Evolutionary conservation across 2,888 invertebrate species (phyloP).

Genomic region (Belgica antarctica): DNA sequence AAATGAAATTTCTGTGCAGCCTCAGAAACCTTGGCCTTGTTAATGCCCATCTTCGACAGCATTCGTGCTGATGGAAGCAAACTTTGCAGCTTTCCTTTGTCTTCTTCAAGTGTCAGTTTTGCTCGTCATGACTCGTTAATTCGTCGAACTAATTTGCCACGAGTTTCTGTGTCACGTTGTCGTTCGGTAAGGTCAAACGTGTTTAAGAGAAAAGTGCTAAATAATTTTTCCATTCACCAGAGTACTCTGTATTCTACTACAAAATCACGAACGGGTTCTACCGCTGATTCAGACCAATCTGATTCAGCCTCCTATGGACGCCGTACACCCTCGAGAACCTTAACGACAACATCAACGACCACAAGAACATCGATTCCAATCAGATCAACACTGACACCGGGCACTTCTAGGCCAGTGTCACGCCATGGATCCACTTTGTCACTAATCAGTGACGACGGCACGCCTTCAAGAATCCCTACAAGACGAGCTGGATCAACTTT

Average conservation of each 20-base stretch:
- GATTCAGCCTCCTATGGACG: slow-evolving; percentile 30
- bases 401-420: slow-evolving; percentile 36
- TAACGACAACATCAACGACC: not conserved
- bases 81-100: slow-evolving; percentile 36
- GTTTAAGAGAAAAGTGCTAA: no score
- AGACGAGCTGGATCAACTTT: slow-evolving; percentile 30
- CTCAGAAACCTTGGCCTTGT: slow-evolving; percentile 40
- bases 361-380: slow-evolving; percentile 42
- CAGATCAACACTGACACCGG: slow-evolving; percentile 29
- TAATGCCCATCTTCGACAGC: slow-evolving; percentile 40
- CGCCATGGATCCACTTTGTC: slow-evolving; percentile 35
- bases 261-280: slow-evolving; percentile 39
- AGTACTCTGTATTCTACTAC: not conserved
- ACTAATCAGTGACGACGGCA: slow-evolving; percentile 36
- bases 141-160: slow-evolving; percentile 33
- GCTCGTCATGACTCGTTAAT: slow-evolving; percentile 4
- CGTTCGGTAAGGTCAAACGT: slow-evolving; percentile 28
- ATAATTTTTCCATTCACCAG: slow-evolving; percentile 9
- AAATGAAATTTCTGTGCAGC: slow-evolving; percentile 17
- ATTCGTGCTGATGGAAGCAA: slow-evolving; percentile 17
- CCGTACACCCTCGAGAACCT: slow-evolving; percentile 36
- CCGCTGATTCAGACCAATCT: slow-evolving; percentile 34
- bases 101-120: slow-evolving; percentile 23
- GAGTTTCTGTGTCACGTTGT: slow-evolving; percentile 36
- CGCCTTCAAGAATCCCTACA: slow-evolving; percentile 36